Percentiles rank a stretch among this genome's conserved stretches.
Evolutionary conservation across 1,140 invertebrate genomes (phyloP).

Genomic region (Cephus cinctus): DNA sequence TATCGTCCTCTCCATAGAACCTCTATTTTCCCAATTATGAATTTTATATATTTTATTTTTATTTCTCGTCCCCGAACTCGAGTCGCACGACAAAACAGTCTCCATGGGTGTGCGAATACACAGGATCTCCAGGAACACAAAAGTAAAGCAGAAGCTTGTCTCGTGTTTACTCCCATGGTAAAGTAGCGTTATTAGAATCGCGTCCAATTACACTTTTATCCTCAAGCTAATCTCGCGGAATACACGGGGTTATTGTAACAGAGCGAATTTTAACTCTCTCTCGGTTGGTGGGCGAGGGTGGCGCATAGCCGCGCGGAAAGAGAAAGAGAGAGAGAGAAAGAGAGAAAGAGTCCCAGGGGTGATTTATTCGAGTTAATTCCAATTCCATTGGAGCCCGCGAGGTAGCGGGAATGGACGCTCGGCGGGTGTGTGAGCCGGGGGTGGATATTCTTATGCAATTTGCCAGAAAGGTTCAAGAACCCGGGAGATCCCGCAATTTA

Average conservation of each 20-base stretch:
- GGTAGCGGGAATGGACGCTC: conserved; percentile 28
- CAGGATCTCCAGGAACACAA: too few relatives aligned
- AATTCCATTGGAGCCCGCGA: conserved; percentile 57
- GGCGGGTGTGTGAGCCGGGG: conserved; percentile 29
- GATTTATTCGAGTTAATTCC: conserved; percentile 60
- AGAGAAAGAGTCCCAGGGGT: conserved; percentile 38
- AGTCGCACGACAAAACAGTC: too few relatives aligned
- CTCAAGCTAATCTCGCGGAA: conserved; percentile 8
- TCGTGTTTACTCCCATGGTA: too few relatives aligned
- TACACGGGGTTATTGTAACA: conserved; percentile 38
- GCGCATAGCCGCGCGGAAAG: conserved; percentile 37
- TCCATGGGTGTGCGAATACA: too few relatives aligned
- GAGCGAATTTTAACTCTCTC: conserved; percentile 49
- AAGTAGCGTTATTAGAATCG: too few relatives aligned
- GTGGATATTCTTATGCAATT: conserved; percentile 61
- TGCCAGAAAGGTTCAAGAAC: conserved; percentile 61
- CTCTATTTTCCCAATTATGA: too few relatives aligned
- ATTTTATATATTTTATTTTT: too few relatives aligned
- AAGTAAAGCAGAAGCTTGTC: too few relatives aligned
- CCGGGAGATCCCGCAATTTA: conserved; percentile 59
- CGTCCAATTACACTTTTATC: background rate
- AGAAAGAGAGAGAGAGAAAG: too few relatives aligned
- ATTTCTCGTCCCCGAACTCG: too few relatives aligned
- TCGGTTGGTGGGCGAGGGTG: conserved; percentile 27
- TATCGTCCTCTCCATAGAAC: too few relatives aligned